Evolutionary conservation across 1,140 invertebrate genomes (phyloP), one percentile per base, ranked within the genome.

Genomic region (Palaemon carinicauda): DNA sequence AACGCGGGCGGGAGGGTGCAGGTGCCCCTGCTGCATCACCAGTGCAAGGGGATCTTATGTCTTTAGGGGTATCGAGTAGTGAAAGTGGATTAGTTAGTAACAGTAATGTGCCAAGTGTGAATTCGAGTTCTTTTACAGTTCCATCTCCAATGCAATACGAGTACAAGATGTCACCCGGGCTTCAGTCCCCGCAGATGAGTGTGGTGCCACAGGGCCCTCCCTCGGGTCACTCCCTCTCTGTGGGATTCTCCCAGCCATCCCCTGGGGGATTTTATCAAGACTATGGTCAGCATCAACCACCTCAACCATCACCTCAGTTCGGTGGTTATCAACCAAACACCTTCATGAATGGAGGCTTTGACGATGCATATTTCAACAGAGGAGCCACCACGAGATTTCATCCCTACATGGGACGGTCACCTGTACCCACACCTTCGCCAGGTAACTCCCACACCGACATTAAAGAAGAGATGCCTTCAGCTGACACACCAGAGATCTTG

Each of bases 401-500:
- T 52, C 89, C 87, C 7, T 89, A 89, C 75, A 85, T 80, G 78
- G 87, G 81, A 27, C 88, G 88, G 31, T 88, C 88, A 15, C 89
- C 84, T 27, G 73, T 86, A 33, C 87, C 88, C 27, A 86, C 89
- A 69, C 86, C 89, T 17, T 80, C 82, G 27, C 85, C 88, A 31
- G 87, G 83, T 19, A 81, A 82, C 54, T 81, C 82, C 29, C 74
- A 60, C 50, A 9, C 88, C n/a, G 74, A 88, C 33, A 60, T 89
- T 29, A 88, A 88, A 94, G 89, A 93, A 94, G 31, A 94, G 71
- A 85, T 82, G 71, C 54, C 83, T 5, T 69, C 87, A 10, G 71
- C 95, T 89, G 95, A 94, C 86, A 93, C 94, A 19, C 94, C 95
- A 2, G 96, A 97, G 90, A 95, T 97, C 83, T 92, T 97, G 52